Evolutionary conservation across 2,888 invertebrate species (phyloP).

Genomic region (Leptura quadrifasciata): DNA sequence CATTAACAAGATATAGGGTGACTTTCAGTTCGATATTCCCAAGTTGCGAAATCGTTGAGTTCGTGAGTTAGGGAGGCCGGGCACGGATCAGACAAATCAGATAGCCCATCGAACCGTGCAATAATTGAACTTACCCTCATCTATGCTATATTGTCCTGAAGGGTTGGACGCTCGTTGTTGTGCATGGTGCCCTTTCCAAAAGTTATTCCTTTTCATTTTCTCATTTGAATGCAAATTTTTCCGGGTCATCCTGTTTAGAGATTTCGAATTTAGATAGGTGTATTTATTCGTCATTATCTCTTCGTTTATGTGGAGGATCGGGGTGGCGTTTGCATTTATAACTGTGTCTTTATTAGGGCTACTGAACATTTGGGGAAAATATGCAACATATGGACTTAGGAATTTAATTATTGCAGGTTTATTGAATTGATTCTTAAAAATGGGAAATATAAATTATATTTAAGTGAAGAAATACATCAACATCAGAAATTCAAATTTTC

Average conservation of each 20-base stretch:
- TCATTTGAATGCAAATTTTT: constrained; percentile 64
- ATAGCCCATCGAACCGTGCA: constrained; percentile 62
- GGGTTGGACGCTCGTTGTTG: constrained; percentile 50
- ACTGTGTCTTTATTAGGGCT: background rate
- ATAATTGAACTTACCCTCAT: constrained; percentile 59
- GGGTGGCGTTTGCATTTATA: constrained; percentile 8
- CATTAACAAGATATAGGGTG: constrained; percentile 56
- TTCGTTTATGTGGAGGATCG: constrained; percentile 48
- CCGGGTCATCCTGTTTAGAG: constrained; percentile 52
- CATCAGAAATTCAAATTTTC: too few relatives aligned
- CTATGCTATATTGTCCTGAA: constrained; percentile 55
- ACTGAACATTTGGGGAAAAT: background rate
- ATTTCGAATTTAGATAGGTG: constrained; percentile 63
- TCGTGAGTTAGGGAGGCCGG: constrained; percentile 25
- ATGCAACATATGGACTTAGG: background rate
- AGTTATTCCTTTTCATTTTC: constrained; percentile 45
- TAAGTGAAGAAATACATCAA: too few relatives aligned
- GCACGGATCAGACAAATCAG: constrained; percentile 61
- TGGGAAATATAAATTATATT: too few relatives aligned
- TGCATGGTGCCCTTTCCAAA: constrained; percentile 24
- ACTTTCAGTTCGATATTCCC: constrained; percentile 33
- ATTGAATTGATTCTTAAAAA: too few relatives aligned
- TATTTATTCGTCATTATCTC: constrained; percentile 62
- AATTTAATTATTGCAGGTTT: background rate
- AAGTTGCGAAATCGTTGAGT: constrained; percentile 34